Evolutionary conservation across 2,113 vertebrate genomes (phyloP).

Genomic region (Austrofundulus limnaeus): DNA sequence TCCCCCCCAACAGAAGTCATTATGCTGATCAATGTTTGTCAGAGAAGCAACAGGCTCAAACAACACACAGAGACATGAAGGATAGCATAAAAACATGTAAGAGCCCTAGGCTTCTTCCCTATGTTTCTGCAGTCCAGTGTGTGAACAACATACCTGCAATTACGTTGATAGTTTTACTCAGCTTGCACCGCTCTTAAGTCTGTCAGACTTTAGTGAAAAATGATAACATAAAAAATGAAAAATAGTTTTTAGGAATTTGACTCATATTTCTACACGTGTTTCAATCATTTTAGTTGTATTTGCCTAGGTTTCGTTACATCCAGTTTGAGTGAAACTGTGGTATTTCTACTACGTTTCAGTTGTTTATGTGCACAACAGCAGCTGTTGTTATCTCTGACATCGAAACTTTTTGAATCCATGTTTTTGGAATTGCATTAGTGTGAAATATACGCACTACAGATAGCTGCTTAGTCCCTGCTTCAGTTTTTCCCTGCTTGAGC

Average conservation of each 20-base stretch:
- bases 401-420: no score
- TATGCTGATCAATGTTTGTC: slow-evolving; percentile 61
- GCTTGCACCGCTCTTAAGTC: slow-evolving; percentile 13
- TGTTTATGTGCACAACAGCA: no score
- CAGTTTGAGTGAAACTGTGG: no score
- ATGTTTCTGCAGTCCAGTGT: slow-evolving; percentile 37
- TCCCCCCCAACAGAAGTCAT: slow-evolving; percentile 52
- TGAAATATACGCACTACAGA: no score
- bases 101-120: slow-evolving; percentile 41
- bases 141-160: slow-evolving; percentile 35
- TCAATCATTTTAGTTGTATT: no score
- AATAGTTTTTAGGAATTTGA: slow-evolving; percentile 1
- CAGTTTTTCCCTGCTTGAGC: no score
- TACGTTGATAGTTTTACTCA: slow-evolving; percentile 35
- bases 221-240: background rate
- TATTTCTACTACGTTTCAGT: no score
- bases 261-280: no score
- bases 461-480: no score
- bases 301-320: no score
- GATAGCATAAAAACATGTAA: slow-evolving; percentile 48
- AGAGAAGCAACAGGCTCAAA: slow-evolving; percentile 38
- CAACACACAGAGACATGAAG: slow-evolving; percentile 42
- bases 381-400: no score
- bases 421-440: no score
- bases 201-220: slow-evolving; percentile 6